These are phyloP conservation scores for Tenthredo mesomela DNA, from an alignment of 2,888 invertebrate species.

Conservation along the genomic window DNA sequence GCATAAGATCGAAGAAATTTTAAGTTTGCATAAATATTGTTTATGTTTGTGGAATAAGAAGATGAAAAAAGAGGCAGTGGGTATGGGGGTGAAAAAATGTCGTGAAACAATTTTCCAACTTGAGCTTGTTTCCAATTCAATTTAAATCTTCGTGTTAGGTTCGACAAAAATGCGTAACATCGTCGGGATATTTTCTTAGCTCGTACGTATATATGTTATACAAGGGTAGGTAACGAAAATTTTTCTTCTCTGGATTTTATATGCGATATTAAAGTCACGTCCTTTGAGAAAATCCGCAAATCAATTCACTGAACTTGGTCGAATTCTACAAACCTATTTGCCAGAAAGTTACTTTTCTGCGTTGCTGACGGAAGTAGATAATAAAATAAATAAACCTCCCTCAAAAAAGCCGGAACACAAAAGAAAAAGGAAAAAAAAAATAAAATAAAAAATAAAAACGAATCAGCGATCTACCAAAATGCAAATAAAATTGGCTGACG, in stretches of 20 bases:
- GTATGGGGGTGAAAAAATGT: neutral
- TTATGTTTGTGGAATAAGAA: neutral
- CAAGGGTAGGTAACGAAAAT: neutral
- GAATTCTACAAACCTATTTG: neutral
- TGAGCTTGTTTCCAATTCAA: constrained; percentile 19
- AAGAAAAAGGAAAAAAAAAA: no score
- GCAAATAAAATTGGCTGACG: neutral
- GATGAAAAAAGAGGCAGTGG: neutral
- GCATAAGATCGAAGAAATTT: neutral
- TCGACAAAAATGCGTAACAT: neutral
- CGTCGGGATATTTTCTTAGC: neutral
- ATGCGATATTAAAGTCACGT: constrained; percentile 30
- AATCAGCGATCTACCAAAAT: neutral
- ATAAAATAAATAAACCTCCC: neutral
- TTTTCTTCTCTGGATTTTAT: neutral
- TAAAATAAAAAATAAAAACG: no score
- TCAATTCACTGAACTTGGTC: constrained; percentile 7
- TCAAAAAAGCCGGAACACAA: neutral
- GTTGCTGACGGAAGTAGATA: neutral
- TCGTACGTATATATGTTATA: neutral
- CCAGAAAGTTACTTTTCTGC: neutral
- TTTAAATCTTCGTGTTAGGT: constrained; percentile 10
- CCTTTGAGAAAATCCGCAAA: neutral
- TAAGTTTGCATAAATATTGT: neutral
- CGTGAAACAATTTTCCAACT: constrained; percentile 5